Evolutionary conservation across 2,888 invertebrate genomes (phyloP), one percentile per base, ranked within the genome.

Genomic region (Mylabris sibirica): DNA sequence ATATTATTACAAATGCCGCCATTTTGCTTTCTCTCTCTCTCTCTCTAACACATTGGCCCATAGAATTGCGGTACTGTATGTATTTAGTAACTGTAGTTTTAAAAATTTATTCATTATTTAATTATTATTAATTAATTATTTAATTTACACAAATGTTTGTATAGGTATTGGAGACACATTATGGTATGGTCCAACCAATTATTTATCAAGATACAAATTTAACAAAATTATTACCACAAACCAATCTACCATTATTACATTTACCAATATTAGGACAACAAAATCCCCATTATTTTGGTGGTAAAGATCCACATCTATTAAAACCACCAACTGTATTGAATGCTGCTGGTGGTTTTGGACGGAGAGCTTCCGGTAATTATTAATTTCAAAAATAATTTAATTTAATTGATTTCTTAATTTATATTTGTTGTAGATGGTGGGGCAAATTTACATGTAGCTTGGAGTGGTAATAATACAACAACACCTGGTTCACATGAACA

Each of bases 321-420:
- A 96, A 97, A 83, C 97, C 97, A n/a, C 97, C 97, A 0, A 92
- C 93, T 68, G 94, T 95, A 14, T 91, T 96, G 90, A 93, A 93
- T 80, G 93, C 92, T 74, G 92, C 91, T 75, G 93, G 93, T 59
- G 90, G 92, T 63, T 95, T 95, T 85, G 96, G 96, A 6, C 89
- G 98, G 53, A 90, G 98, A 76, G 97, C 97, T 64, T 97, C 97
- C 72, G 84, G 84, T 83, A 73, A 26, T 12, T 17, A 30, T 61
- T 64, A 35, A 11, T 35, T 11, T 3, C 12, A 35, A 35, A 4
- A 30, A 30, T 30, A 30, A 30, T 30, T 38, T 35, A 11, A 11
- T 8, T 35, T 35, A 12, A 35, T 35, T 35, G 12, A 38, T 64
- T 34, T 30, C 4, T 24, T 34, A 14, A n/a, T n/a, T 65, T 44